Conservation (phyloP, 2,797 vertebrate genomes). For the Girardinus metallicus region DNA sequence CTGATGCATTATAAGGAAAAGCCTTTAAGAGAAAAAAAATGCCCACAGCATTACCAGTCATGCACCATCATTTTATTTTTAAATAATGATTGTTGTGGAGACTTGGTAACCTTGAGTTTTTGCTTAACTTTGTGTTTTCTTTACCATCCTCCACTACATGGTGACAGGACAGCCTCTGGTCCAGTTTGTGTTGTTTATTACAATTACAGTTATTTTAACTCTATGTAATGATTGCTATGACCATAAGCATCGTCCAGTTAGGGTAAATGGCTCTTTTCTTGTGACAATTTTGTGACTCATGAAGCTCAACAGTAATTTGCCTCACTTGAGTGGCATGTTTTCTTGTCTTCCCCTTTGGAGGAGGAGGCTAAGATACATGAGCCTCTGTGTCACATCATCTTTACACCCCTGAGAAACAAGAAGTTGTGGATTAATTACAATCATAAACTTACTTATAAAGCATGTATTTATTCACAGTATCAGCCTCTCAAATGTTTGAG, state of each 20-base stretch:
- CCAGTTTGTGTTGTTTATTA: neutral
- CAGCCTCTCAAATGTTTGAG: neutral
- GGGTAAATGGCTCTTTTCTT: neutral
- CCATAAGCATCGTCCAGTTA: neutral
- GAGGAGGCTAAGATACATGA: neutral
- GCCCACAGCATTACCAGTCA: neutral
- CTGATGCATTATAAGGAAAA: neutral
- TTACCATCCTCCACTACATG: neutral
- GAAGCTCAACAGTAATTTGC: neutral
- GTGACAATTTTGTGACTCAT: neutral
- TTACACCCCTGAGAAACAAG: neutral
- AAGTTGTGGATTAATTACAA: neutral
- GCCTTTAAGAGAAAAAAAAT: no score
- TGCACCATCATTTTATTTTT: neutral
- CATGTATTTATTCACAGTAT: neutral
- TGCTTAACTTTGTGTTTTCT: neutral
- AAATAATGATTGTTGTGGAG: neutral
- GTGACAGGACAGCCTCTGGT: neutral
- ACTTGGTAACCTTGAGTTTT: neutral
- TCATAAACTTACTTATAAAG: neutral
- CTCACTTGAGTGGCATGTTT: neutral
- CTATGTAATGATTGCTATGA: neutral
- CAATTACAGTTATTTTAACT: neutral
- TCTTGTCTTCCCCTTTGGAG: neutral
- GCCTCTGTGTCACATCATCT: neutral